These are phyloP conservation scores for Pterophyllum scalare DNA, from an alignment of 2,113 vertebrate species.

Conservation along the genomic window DNA sequence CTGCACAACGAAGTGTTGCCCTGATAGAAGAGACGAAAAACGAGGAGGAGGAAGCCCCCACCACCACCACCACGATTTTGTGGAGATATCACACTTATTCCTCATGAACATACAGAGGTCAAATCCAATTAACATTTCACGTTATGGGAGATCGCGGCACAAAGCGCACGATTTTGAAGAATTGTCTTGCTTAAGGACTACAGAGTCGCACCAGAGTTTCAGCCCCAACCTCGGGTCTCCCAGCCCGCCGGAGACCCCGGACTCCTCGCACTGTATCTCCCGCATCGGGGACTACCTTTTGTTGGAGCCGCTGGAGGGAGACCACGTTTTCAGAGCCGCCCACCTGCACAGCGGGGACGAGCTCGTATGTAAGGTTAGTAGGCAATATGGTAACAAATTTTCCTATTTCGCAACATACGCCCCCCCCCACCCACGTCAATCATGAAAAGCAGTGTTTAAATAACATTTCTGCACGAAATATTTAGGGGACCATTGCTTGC, in stretches of 20 bases:
- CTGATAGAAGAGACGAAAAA: conserved; percentile 16
- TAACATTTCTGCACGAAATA: neutral
- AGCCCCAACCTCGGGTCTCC: conserved; percentile 98
- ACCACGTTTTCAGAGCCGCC: conserved; percentile 97
- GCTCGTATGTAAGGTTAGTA: conserved; percentile 96
- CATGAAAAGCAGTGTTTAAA: neutral
- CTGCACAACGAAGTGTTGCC: conserved; percentile 35
- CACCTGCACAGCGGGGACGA: conserved; percentile 98
- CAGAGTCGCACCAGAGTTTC: conserved; percentile 95
- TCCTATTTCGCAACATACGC: neutral
- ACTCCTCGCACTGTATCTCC: conserved; percentile 97
- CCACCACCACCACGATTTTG: conserved; percentile 1
- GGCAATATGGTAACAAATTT: neutral
- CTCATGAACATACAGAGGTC: conserved; percentile 99
- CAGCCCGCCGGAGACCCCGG: conserved; percentile 98
- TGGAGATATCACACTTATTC: conserved; percentile 82
- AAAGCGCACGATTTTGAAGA: conserved; percentile 99
- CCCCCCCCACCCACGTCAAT: neutral
- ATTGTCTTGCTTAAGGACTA: conserved; percentile 91
- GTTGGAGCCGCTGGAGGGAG: conserved; percentile 98
- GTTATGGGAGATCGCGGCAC: conserved; percentile 98
- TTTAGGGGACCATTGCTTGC: neutral
- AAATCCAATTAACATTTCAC: conserved; percentile 97
- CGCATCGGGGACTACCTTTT: conserved; percentile 99
- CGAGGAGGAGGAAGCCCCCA: conserved; percentile 42